These are phyloP conservation scores for Ptychobarbus kaznakovi DNA, from an alignment of 2,797 vertebrate species.

Conservation along the genomic window DNA sequence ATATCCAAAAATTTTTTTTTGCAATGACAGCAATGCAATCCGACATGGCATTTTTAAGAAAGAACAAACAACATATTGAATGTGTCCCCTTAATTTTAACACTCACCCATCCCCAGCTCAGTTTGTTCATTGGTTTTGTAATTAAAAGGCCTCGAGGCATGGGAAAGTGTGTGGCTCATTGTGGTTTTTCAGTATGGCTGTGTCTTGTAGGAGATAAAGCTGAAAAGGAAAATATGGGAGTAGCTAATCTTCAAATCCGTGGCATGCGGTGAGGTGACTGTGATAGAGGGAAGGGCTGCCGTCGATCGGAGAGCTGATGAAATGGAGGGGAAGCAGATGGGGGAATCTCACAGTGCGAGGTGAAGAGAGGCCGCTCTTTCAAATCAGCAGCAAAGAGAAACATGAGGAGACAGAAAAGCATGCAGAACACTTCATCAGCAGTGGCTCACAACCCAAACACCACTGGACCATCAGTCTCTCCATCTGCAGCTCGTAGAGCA, in stretches of 20 bases:
- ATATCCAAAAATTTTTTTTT: neutral
- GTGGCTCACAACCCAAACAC: neutral
- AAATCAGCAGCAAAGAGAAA: slow-evolving; percentile 38
- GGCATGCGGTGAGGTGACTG: slow-evolving; percentile 46
- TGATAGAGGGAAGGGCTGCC: slow-evolving; percentile 65
- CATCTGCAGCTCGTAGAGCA: neutral
- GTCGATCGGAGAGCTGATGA: slow-evolving; percentile 72
- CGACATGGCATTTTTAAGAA: neutral
- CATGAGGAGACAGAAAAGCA: slow-evolving; percentile 18
- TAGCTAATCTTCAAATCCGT: slow-evolving; percentile 55
- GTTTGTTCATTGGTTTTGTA: slow-evolving; percentile 27
- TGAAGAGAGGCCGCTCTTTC: slow-evolving; percentile 79
- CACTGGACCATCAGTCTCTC: neutral
- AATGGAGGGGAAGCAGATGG: slow-evolving; percentile 71
- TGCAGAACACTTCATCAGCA: slow-evolving; percentile 9
- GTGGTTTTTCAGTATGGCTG: slow-evolving; percentile 22
- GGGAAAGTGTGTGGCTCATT: neutral
- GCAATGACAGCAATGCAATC: neutral
- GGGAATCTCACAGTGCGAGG: slow-evolving; percentile 72
- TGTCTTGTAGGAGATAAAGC: slow-evolving; percentile 34
- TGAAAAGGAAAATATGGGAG: slow-evolving; percentile 46
- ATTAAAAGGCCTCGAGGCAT: slow-evolving; percentile 37
- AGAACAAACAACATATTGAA: neutral
- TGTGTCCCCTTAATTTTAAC: slow-evolving; percentile 1
- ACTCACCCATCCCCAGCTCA: neutral